A percentile compares a stretch with the other conserved stretches of the same genome.
These are phyloP conservation scores for Trissoscelio sp. DNA, from an alignment of 2,888 invertebrate genomes.

Conservation along the genomic window DNA sequence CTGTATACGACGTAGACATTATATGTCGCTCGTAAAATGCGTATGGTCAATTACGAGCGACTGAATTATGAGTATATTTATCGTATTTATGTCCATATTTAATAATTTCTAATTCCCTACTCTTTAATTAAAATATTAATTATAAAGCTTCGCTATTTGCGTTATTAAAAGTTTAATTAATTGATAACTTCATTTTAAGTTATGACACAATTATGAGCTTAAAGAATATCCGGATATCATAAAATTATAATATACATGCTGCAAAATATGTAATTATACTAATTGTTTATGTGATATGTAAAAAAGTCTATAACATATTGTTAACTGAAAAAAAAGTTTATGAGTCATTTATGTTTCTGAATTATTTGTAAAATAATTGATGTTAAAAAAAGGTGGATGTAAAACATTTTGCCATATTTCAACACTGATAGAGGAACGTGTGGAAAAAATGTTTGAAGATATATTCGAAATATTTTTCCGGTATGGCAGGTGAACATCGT, in stretches of 20 bases:
- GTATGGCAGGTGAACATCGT: background rate
- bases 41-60: constrained; percentile 2
- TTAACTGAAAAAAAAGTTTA: too few relatives aligned
- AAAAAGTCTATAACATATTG: too few relatives aligned
- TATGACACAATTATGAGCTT: background rate
- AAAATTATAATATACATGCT: background rate
- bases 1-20: background rate
- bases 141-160: background rate
- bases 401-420: too few relatives aligned
- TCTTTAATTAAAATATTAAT: constrained; percentile 10
- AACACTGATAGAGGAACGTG: too few relatives aligned
- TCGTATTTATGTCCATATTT: constrained; percentile 10
- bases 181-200: background rate
- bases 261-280: background rate
- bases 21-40: constrained; percentile 12
- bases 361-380: too few relatives aligned
- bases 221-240: background rate
- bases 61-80: constrained; percentile 9
- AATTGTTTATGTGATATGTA: background rate
- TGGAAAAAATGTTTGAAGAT: too few relatives aligned
- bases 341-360: too few relatives aligned
- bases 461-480: too few relatives aligned
- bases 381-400: too few relatives aligned
- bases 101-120: background rate
- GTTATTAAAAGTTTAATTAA: constrained; percentile 2